phyloP scores from a whole-genome alignment of 2,888 invertebrate species.

The Lepeophtheirus nordmannii region DNA sequence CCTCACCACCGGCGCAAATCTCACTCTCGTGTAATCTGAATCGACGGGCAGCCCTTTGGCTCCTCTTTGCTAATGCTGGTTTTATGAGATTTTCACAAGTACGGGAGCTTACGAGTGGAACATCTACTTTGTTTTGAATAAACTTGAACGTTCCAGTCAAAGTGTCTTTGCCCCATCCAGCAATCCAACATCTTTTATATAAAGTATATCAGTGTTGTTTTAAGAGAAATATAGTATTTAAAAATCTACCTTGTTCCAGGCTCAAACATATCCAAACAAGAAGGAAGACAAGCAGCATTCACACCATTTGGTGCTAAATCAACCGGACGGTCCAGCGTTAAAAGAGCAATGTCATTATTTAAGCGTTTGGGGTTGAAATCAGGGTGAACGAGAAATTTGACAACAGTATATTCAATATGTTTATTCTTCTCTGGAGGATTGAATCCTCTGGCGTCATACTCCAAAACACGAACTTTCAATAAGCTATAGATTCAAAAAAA shows the following conservation, averaged over 20 bases:
- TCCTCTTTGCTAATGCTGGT: not conserved
- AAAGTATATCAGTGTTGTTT: not conserved
- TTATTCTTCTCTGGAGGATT: not conserved
- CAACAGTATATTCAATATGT: conserved; percentile 13
- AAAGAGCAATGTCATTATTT: conserved; percentile 17
- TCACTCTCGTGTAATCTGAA: conserved; percentile 13
- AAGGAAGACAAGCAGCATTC: conserved; percentile 21
- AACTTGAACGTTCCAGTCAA: conserved; percentile 12
- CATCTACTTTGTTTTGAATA: conserved; percentile 23
- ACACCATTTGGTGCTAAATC: conserved; percentile 2
- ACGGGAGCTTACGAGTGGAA: conserved; percentile 1
- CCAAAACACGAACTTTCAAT: conserved; percentile 21
- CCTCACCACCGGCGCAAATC: conserved; percentile 23
- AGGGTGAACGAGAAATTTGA: conserved; percentile 11
- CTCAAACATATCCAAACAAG: conserved; percentile 21
- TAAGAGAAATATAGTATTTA: not conserved
- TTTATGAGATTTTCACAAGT: conserved; percentile 3
- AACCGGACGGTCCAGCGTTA: conserved; percentile 17
- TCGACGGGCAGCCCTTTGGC: not conserved
- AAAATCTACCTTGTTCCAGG: not conserved
- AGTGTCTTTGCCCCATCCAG: conserved; percentile 23
- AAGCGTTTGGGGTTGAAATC: conserved; percentile 12
- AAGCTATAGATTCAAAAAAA: conserved; percentile 4
- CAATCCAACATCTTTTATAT: conserved; percentile 19
- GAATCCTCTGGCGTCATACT: conserved; percentile 22